Evolutionary conservation across 2,113 vertebrate genomes (phyloP), one percentile per base, ranked within the genome.

Genomic region (Archilochus colubris): DNA sequence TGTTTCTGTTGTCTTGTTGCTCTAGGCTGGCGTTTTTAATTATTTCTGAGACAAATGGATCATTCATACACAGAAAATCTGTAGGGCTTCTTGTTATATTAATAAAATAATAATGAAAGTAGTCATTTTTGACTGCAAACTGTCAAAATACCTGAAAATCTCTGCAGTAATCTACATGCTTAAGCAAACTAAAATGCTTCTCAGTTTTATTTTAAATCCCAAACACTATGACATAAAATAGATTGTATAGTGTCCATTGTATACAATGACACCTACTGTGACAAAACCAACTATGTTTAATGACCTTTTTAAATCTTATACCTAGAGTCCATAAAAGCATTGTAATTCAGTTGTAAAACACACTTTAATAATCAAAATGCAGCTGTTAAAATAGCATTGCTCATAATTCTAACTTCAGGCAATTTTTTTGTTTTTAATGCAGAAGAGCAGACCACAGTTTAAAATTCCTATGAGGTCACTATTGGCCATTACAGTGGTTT

Each of bases 251-350:
- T 98, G 98, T 97, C 98, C 98, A 94, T 97, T 96, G 98, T 98
- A 98, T 86, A 98, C 97, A 97, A 97, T 98, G 98, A 98, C 98
- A 99, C 98, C 97, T 97, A 98, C 98, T 96, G 97, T 98, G 98
- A 98, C 97, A 98, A 98, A 98, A 97, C 98, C 97, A 93, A 98
- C 98, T 98, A 97, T 97, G 97, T 98, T 98, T 98, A 99, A 99
- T 98, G 98, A 98, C 98, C 98, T 99, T 99, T 99, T 98, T 98
- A 98, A 98, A 99, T 99, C 98, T 98, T 98, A 98, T 98, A 99
- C 98, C 97, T 98, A 98, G 97, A 98, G 98, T 98, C 97, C 98
- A 98, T 98, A 98, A 98, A 98, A 98, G 97, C 97, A 97, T 97
- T 98, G 97, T 98, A 98, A 98, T 98, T 98, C 98, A 98, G 97